Percentiles rank a stretch among this genome's conserved stretches.
phyloP scores from a whole-genome alignment of 23 tunicate genomes.

The Clavelina lepadiformis region DNA sequence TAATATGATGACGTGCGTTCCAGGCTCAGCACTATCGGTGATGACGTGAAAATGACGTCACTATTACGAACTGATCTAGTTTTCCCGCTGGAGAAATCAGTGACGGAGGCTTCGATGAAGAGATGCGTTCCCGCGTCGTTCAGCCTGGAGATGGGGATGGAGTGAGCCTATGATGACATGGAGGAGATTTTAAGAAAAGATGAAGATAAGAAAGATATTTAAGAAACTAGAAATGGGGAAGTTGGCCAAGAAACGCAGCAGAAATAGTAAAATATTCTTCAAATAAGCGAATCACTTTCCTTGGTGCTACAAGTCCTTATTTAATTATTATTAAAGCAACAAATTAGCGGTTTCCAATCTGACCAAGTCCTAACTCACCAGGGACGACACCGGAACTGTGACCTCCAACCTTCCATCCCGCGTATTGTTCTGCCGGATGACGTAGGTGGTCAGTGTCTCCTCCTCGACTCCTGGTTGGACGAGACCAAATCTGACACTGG shows the following conservation, averaged over 20 bases:
- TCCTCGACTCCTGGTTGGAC: neutral
- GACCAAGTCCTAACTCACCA: conserved; percentile 7
- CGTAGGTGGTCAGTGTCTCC: neutral
- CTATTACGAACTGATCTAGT: conserved; percentile 24
- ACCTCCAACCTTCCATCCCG: neutral
- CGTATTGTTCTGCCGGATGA: neutral
- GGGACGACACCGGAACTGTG: neutral
- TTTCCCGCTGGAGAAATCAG: conserved; percentile 28
- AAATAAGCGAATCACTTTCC: too few species aligned
- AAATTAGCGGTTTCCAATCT: too few species aligned
- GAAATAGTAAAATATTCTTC: too few species aligned
- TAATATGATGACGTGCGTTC: conserved; percentile 14
- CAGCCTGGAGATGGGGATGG: neutral
- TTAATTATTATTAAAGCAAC: too few species aligned
- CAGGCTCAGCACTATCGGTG: conserved; percentile 25
- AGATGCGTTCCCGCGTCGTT: conserved; percentile 8
- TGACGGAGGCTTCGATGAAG: conserved; percentile 36
- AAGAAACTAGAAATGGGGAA: too few species aligned
- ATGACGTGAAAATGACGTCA: conserved; percentile 30
- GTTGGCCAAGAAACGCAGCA: too few species aligned
- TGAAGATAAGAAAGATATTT: too few species aligned
- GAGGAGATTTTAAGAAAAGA: too few species aligned
- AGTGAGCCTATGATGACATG: too few species aligned
- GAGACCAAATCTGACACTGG: conserved; percentile 15
- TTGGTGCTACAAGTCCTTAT: too few species aligned